These are phyloP conservation scores for Synchiropus splendidus DNA, from an alignment of 2,113 vertebrate species.

Conservation along the genomic window DNA sequence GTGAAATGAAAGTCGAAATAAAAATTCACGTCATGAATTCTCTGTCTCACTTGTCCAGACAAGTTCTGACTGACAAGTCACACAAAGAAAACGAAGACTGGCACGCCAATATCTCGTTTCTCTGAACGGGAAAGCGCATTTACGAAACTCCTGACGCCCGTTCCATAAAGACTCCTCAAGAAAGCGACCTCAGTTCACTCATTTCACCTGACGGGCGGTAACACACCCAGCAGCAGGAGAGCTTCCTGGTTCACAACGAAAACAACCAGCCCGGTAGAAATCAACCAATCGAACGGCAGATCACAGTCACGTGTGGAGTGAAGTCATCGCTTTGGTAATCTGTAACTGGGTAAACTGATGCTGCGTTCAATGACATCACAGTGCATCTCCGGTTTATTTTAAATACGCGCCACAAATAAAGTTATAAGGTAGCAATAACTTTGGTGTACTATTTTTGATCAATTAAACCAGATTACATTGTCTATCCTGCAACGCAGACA, in stretches of 20 bases:
- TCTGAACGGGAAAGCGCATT: not conserved
- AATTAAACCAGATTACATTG: not conserved
- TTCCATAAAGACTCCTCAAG: not conserved
- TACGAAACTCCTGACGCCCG: not conserved
- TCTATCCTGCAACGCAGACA: too few relatives aligned
- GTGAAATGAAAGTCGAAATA: too few relatives aligned
- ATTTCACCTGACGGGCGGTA: not conserved
- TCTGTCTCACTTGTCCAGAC: constrained; percentile 1
- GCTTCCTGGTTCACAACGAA: constrained; percentile 50
- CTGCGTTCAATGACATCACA: constrained; percentile 1
- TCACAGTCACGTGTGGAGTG: constrained; percentile 42
- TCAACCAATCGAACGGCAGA: constrained; percentile 33
- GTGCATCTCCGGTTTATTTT: too few relatives aligned
- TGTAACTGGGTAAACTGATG: constrained; percentile 51
- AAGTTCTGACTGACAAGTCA: constrained; percentile 1
- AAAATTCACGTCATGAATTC: not conserved
- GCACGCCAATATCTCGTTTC: constrained; percentile 23
- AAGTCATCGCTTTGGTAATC: constrained; percentile 6
- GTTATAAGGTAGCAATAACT: too few relatives aligned
- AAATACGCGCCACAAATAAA: too few relatives aligned
- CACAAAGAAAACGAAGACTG: not conserved
- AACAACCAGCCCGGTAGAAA: constrained; percentile 38
- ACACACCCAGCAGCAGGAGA: constrained; percentile 12
- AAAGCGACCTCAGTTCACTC: not conserved
- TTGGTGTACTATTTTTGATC: too few relatives aligned